Evolutionary conservation across 2,113 vertebrate genomes (phyloP).

Genomic region (Burhinus oedicnemus): DNA sequence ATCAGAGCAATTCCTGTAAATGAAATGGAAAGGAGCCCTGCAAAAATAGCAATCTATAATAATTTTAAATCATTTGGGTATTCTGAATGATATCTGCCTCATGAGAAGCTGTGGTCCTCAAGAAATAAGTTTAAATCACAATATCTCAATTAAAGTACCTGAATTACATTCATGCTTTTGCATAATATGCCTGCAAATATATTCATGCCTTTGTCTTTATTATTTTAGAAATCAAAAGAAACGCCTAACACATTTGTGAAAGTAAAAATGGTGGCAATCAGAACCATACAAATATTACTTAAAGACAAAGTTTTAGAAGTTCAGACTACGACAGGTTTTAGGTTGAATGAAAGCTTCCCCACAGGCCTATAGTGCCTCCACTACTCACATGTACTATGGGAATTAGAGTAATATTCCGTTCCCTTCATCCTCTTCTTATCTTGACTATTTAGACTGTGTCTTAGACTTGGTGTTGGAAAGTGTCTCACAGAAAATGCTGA

Average conservation of each 20-base stretch:
- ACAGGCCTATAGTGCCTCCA: background rate
- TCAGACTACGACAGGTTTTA: background rate
- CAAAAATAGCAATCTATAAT: background rate
- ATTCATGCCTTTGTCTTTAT: background rate
- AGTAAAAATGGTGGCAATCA: background rate
- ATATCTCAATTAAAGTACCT: background rate
- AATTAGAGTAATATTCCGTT: background rate
- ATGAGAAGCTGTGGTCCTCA: background rate
- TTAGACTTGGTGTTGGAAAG: background rate
- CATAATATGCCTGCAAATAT: background rate
- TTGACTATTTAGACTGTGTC: background rate
- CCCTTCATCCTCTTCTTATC: background rate
- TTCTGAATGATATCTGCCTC: background rate
- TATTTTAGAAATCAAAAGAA: background rate
- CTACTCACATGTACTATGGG: background rate
- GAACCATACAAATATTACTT: background rate
- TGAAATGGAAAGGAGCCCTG: background rate
- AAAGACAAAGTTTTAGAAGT: background rate
- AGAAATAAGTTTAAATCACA: background rate
- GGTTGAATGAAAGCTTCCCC: background rate
- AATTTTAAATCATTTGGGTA: background rate
- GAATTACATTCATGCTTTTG: background rate
- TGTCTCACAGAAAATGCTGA: background rate
- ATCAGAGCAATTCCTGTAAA: background rate
- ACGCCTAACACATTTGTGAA: background rate